Percentiles rank a stretch among this genome's conserved stretches.
phyloP scores from a whole-genome alignment of 2,888 invertebrate species.

The Timandra comae region DNA sequence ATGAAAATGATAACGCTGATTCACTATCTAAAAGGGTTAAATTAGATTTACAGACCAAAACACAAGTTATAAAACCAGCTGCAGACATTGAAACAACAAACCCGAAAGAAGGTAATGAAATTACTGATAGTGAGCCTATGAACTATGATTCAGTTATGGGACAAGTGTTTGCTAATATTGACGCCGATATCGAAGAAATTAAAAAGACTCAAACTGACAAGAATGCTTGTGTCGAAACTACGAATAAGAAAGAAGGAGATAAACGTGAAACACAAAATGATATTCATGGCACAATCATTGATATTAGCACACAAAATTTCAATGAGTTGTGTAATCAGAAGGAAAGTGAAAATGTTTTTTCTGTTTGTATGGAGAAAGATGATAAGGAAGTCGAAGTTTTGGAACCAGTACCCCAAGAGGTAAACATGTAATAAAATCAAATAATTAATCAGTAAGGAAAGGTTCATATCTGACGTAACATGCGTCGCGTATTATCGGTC shows the following conservation, averaged over 20 bases:
- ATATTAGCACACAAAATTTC: conserved; percentile 8
- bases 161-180: conserved; percentile 60
- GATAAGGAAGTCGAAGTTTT: conserved; percentile 39
- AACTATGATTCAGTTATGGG: conserved; percentile 58
- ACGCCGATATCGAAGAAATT: conserved; percentile 51
- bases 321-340: conserved; percentile 30
- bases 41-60: conserved; percentile 15
- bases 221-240: conserved; percentile 4
- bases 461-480: too few species aligned
- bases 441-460: too few species aligned
- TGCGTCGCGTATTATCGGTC: too few species aligned
- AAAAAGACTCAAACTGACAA: conserved; percentile 16
- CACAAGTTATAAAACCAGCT: conserved; percentile 6
- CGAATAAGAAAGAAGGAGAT: conserved; percentile 9
- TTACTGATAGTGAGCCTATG: conserved; percentile 43
- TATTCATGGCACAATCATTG: conserved; percentile 3
- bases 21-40: conserved; percentile 46
- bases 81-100: too few species aligned
- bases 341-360: conserved; percentile 62
- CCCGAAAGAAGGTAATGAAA: conserved; percentile 9
- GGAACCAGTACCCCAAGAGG: conserved; percentile 24
- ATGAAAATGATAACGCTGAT: conserved; percentile 27
- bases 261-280: conserved; percentile 21
- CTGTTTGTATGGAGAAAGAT: conserved; percentile 40
- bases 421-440: too few species aligned